These are phyloP conservation scores for Ceyx melanurus DNA, from an alignment of 2,113 vertebrate genomes.

Conservation along the genomic window DNA sequence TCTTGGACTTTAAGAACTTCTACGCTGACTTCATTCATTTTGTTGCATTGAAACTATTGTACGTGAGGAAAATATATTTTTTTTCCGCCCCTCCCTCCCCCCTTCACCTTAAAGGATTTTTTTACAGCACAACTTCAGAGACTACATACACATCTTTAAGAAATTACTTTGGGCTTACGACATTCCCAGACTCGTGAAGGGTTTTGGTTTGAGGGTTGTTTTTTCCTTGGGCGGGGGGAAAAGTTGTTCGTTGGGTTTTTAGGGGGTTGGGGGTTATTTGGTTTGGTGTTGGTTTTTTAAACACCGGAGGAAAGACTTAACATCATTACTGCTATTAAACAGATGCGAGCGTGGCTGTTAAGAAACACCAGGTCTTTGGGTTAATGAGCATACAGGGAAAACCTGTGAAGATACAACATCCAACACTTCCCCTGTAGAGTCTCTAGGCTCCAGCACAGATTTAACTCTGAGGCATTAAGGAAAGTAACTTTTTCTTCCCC, in stretches of 20 bases:
- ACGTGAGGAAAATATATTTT: not conserved
- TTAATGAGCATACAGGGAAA: not conserved
- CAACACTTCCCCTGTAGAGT: not conserved
- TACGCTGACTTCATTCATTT: not conserved
- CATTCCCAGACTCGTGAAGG: not conserved
- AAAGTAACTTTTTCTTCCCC: slow-evolving; percentile 39
- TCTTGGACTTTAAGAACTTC: not conserved
- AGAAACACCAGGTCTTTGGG: not conserved
- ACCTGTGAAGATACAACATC: not conserved
- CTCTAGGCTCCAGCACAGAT: not conserved
- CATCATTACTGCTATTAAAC: not conserved
- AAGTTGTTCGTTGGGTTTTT: not conserved
- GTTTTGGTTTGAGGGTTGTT: too few relatives aligned
- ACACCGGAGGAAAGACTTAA: not conserved
- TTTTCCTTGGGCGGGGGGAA: too few relatives aligned
- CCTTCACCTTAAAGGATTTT: not conserved
- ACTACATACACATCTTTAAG: not conserved
- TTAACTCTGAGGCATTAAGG: not conserved
- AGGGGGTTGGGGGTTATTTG: not conserved
- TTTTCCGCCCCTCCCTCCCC: too few relatives aligned
- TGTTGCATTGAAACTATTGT: not conserved
- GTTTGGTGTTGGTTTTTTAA: not conserved
- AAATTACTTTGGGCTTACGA: not conserved
- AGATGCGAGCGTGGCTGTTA: not conserved
- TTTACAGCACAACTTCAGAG: not conserved